These are phyloP conservation scores for Porites evermanni DNA, from an alignment of 92 coral and sea anemone species.

Conservation along the genomic window DNA sequence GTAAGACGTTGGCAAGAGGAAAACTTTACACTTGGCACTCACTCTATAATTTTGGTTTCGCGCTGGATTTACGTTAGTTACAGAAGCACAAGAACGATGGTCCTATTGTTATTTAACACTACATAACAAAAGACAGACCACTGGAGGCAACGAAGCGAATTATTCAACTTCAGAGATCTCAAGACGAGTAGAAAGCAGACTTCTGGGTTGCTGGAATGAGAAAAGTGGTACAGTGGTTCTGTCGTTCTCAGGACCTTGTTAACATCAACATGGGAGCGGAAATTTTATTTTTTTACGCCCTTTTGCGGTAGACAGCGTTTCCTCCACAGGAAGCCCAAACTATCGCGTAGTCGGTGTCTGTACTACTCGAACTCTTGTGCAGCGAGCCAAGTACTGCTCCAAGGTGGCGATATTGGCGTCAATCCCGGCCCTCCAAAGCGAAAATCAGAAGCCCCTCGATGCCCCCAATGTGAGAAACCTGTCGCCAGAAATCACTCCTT, in stretches of 20 bases:
- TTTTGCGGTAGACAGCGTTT: neutral
- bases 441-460: neutral
- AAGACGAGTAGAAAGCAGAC: neutral
- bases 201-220: neutral
- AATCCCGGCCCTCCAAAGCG: neutral
- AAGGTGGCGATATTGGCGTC: slow-evolving; percentile 11
- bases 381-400: neutral
- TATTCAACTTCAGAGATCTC: neutral
- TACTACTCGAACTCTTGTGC: slow-evolving; percentile 8
- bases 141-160: slow-evolving; percentile 2
- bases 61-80: neutral
- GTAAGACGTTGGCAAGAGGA: too few relatives aligned
- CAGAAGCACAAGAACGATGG: neutral
- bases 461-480: neutral
- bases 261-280: neutral
- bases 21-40: too few relatives aligned
- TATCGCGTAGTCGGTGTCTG: slow-evolving; percentile 1
- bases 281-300: neutral
- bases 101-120: neutral
- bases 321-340: slow-evolving; percentile 3
- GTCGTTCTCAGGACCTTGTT: neutral
- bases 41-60: too few relatives aligned
- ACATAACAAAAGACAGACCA: neutral
- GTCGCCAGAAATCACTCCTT: neutral
- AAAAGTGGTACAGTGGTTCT: neutral